These are phyloP conservation scores for Spea bombifrons DNA, from an alignment of 2,113 vertebrate species.

Conservation along the genomic window DNA sequence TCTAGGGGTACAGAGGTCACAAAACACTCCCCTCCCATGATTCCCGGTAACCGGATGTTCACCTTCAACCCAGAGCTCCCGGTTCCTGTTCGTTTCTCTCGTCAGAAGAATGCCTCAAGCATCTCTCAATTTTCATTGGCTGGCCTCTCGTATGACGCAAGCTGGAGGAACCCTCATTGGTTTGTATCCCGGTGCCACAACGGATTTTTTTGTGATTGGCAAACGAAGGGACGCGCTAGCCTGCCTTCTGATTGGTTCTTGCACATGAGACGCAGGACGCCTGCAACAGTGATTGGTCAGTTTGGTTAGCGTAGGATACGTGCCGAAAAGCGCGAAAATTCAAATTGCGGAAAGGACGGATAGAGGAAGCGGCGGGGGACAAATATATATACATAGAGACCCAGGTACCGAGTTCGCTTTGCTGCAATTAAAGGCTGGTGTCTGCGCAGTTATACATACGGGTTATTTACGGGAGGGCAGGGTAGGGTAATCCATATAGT, in stretches of 20 bases:
- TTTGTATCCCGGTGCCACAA: neutral
- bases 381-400: neutral
- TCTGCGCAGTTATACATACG: neutral
- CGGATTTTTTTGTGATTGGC: neutral
- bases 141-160: neutral
- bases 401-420: neutral
- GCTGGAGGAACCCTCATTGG: neutral
- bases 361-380: constrained; percentile 24
- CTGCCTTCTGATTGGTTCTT: neutral
- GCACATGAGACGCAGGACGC: constrained; percentile 38
- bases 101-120: neutral
- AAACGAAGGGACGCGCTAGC: neutral
- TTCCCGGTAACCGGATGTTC: neutral
- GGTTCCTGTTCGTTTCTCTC: neutral
- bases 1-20: too few relatives aligned
- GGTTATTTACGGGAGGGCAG: neutral
- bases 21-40: neutral
- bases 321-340: constrained; percentile 87
- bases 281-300: constrained; percentile 51
- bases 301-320: constrained; percentile 57
- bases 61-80: neutral
- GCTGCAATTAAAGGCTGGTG: neutral
- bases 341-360: constrained; percentile 69
- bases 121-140: neutral
- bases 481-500: neutral